Evolutionary conservation across 2,888 invertebrate genomes (phyloP), one percentile per base, ranked within the genome.

Genomic region (Didymodactylos carnosus): DNA sequence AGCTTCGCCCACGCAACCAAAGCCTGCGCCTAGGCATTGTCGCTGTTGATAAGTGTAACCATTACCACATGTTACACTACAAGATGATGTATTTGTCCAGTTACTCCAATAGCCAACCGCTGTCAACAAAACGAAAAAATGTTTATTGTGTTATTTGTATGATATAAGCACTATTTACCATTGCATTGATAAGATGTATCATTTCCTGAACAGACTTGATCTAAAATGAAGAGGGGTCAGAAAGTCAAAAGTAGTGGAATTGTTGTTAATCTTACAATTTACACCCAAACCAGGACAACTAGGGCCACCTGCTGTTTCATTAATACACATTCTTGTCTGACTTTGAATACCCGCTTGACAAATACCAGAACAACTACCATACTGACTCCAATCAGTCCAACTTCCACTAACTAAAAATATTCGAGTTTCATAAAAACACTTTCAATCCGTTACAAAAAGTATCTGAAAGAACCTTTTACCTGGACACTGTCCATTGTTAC

Each of bases 341-440:
- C 35, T 35, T 62, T n/a, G 19, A 16, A 62, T 6, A n/a, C 62
- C 62, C 19, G 1, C 1, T 7, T 16, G 19, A 35, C 62, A 62
- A n/a, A 62, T 62, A 7, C 19, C 11, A 16, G 62, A 62, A 35
- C 62, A 62, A 35, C 35, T 6, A n/a, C 35, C 29, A 35, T 62
- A 62, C 10, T 2, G 7, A 62, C 62, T 62, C 85, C 85, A 85
- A 29, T 79, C 78, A 25, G 84, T 82, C 85, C 85, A 85, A 39
- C 80, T 80, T 4, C 85, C 85, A 77, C 84, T 82, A 27, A 81
- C 76, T 51, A 62, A 16, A 16, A 27, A 29, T 53, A 4, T 29
- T 3, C 6, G 16, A 43, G 7, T 16, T 7, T n/a, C 16, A 43
- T 43, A n/a, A 10, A 29, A 5, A 53, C 16, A 53, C n/a, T n/a